Percentiles rank a stretch among this genome's conserved stretches.
phyloP scores from a whole-genome alignment of 1,140 invertebrate species.

The Meloidogyne floridensis region DNA sequence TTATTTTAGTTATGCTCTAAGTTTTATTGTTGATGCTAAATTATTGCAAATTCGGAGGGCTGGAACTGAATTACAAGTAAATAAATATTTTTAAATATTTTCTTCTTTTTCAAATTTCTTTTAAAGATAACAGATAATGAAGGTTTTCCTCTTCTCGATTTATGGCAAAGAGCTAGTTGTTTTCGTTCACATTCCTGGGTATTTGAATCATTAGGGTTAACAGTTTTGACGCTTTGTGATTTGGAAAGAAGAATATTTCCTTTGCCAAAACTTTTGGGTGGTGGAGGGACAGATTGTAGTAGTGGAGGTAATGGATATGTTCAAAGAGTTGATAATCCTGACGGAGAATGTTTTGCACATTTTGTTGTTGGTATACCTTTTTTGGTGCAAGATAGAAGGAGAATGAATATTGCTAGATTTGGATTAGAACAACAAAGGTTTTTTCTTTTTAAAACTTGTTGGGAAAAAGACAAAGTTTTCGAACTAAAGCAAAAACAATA shows the following conservation, averaged over 20 bases:
- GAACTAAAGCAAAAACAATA: background rate
- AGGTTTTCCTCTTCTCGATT: conserved; percentile 50
- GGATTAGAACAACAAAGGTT: background rate
- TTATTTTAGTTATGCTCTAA: conserved; percentile 44
- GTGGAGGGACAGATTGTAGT: background rate
- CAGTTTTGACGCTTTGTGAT: conserved; percentile 38
- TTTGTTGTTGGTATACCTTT: conserved; percentile 25
- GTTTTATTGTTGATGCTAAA: conserved; percentile 50
- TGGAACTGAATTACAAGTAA: conserved; percentile 48
- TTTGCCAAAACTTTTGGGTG: background rate
- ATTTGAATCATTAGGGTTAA: conserved; percentile 46
- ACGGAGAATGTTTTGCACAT: conserved; percentile 23
- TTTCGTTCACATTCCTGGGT: conserved; percentile 44
- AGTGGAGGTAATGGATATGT: background rate
- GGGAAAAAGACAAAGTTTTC: background rate
- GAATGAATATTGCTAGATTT: conserved; percentile 23
- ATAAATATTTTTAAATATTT: conserved; percentile 28
- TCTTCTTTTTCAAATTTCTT: conserved; percentile 5
- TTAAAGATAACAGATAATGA: conserved; percentile 47
- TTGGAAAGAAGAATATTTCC: conserved; percentile 29
- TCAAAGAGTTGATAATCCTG: conserved; percentile 23
- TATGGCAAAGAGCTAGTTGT: conserved; percentile 44
- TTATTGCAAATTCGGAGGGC: conserved; percentile 40
- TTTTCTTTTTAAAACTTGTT: too few species aligned
- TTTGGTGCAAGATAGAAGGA: conserved; percentile 17